Percentiles rank a stretch among this genome's conserved stretches.
Evolutionary conservation across 2,113 vertebrate genomes (phyloP).

Genomic region (Meleagris gallopavo): DNA sequence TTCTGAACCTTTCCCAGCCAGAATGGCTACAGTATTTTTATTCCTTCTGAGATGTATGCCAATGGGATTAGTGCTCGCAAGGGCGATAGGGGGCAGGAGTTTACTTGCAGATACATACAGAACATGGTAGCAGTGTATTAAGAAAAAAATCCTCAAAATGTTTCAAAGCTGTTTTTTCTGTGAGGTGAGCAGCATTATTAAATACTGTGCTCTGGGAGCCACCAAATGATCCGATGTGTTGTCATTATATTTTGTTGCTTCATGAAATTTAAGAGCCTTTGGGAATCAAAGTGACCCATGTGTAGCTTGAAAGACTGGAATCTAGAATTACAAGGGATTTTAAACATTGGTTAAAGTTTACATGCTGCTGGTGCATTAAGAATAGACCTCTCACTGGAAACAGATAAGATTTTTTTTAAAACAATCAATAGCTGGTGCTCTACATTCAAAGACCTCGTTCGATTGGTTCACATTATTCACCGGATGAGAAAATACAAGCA

Average conservation of each 20-base stretch:
- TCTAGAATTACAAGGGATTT: neutral
- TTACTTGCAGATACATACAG: neutral
- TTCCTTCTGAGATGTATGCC: neutral
- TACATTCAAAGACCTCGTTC: neutral
- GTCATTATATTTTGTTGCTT: neutral
- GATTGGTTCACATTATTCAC: neutral
- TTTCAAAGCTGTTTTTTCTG: neutral
- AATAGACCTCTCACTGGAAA: neutral
- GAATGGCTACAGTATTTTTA: neutral
- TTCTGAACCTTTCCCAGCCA: neutral
- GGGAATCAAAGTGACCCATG: neutral
- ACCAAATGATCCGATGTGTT: neutral
- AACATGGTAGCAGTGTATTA: neutral
- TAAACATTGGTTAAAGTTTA: neutral
- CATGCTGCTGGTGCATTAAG: neutral
- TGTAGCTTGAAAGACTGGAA: neutral
- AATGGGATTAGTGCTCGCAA: neutral
- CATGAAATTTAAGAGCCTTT: neutral
- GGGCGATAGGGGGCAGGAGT: neutral
- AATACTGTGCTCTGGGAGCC: neutral
- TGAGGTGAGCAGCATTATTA: neutral
- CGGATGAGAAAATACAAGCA: conserved; percentile 2
- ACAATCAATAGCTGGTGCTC: neutral
- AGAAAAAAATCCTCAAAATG: neutral
- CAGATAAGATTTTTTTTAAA: neutral